Evolutionary conservation across 2,888 invertebrate species (phyloP).

Genomic region (Temnothorax unifasciatus): DNA sequence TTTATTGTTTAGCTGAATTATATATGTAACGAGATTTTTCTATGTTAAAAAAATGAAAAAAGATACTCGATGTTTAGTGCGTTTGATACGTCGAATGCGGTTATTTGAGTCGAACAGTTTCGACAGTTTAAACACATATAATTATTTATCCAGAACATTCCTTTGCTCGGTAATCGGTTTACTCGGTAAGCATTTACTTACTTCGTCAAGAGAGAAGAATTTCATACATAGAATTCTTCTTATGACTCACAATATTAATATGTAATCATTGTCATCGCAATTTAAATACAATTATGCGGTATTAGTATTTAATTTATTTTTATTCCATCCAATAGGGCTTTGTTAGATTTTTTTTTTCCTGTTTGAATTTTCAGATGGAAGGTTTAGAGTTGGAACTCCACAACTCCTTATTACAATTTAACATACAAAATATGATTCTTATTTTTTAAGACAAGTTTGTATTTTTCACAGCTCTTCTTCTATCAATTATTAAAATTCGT

Average conservation of each 20-base stretch:
- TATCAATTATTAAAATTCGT: background rate
- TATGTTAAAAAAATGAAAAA: background rate
- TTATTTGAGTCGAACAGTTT: background rate
- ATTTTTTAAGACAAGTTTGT: background rate
- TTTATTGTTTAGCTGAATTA: background rate
- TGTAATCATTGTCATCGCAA: constrained; percentile 5
- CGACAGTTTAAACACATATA: constrained; percentile 52
- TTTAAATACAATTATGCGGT: background rate
- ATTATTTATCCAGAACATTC: constrained; percentile 31
- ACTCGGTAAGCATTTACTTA: constrained; percentile 22
- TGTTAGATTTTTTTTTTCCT: too few relatives aligned
- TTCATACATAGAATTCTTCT: constrained; percentile 8
- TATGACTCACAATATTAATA: constrained; percentile 38
- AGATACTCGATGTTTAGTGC: background rate
- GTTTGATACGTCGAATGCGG: background rate
- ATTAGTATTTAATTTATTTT: too few relatives aligned
- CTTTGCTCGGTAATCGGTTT: constrained; percentile 10
- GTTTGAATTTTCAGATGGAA: too few relatives aligned
- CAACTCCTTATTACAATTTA: too few relatives aligned
- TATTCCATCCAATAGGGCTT: too few relatives aligned
- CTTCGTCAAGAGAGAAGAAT: constrained; percentile 19
- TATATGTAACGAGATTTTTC: background rate
- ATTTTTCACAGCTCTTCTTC: background rate
- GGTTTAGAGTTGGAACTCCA: too few relatives aligned
- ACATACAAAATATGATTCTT: background rate